Conservation (phyloP, 2,797 vertebrate species). For the Simalia tracyae region DNA sequence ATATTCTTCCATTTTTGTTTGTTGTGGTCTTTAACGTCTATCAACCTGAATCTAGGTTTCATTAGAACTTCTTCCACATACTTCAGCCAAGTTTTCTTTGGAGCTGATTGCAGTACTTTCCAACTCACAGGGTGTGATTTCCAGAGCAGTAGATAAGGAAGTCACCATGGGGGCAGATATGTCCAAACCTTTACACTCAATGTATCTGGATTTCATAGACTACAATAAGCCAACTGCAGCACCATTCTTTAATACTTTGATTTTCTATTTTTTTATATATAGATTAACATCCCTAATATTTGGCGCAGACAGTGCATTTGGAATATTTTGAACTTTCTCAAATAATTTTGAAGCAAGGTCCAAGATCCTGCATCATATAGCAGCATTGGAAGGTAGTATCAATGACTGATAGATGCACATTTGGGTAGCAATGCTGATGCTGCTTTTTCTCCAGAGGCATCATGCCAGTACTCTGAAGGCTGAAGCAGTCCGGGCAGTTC, state of each 20-base stretch:
- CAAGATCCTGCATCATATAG: neutral
- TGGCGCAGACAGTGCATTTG: neutral
- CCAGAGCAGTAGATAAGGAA: neutral
- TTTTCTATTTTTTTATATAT: neutral
- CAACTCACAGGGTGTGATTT: neutral
- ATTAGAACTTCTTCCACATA: neutral
- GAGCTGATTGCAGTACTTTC: neutral
- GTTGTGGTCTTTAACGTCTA: neutral
- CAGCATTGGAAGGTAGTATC: neutral
- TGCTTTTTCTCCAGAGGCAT: neutral
- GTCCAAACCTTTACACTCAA: neutral
- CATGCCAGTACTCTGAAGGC: neutral
- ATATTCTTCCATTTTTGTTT: neutral
- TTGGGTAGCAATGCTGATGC: neutral
- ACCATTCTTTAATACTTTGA: neutral
- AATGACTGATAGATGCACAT: neutral
- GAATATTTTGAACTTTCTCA: neutral
- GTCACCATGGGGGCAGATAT: neutral
- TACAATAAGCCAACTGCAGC: neutral
- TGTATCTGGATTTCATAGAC: neutral
- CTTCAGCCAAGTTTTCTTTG: neutral
- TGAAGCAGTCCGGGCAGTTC: neutral
- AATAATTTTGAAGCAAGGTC: neutral
- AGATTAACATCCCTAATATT: neutral
- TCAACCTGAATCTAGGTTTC: neutral